A percentile compares a stretch with the other conserved stretches of the same genome.
Conservation (phyloP, 2,888 invertebrate species). For the Deroplatys truncata region DNA sequence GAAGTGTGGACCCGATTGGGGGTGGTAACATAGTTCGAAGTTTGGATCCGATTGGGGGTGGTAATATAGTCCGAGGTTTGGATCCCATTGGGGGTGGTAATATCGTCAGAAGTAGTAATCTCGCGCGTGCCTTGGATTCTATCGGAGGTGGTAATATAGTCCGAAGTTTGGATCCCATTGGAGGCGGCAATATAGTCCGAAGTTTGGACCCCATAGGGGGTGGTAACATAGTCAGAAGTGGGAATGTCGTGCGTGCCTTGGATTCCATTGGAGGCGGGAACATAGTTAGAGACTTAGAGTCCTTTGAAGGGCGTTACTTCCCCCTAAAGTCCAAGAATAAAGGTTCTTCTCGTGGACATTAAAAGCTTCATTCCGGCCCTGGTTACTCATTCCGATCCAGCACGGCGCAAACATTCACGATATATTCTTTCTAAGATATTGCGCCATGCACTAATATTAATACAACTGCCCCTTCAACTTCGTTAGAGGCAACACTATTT, state of each 20-base stretch:
- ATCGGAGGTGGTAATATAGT: constrained; percentile 39
- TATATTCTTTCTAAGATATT: too few relatives aligned
- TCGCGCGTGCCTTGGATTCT: constrained; percentile 33
- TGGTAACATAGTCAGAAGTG: background rate
- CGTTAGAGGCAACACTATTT: background rate
- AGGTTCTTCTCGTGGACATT: background rate
- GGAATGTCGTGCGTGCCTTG: constrained; percentile 18
- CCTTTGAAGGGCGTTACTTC: background rate
- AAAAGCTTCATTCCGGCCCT: background rate
- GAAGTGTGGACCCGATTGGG: constrained; percentile 32
- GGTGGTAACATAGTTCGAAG: constrained; percentile 29
- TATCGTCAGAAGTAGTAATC: constrained; percentile 28
- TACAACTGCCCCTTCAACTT: too few relatives aligned
- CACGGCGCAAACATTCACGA: background rate
- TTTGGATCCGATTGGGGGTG: constrained; percentile 14
- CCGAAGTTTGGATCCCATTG: constrained; percentile 46
- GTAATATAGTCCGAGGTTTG: background rate
- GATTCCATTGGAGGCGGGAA: constrained; percentile 30
- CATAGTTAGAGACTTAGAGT: background rate
- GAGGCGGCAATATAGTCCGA: constrained; percentile 44
- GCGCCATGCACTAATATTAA: too few relatives aligned
- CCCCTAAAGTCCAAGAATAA: background rate
- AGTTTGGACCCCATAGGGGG: background rate
- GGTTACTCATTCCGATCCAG: background rate
- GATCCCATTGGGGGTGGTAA: constrained; percentile 30